A percentile compares a stretch with the other conserved stretches of the same genome.
phyloP scores from a whole-genome alignment of 2,797 vertebrate genomes.

The Danio albolineatus region DNA sequence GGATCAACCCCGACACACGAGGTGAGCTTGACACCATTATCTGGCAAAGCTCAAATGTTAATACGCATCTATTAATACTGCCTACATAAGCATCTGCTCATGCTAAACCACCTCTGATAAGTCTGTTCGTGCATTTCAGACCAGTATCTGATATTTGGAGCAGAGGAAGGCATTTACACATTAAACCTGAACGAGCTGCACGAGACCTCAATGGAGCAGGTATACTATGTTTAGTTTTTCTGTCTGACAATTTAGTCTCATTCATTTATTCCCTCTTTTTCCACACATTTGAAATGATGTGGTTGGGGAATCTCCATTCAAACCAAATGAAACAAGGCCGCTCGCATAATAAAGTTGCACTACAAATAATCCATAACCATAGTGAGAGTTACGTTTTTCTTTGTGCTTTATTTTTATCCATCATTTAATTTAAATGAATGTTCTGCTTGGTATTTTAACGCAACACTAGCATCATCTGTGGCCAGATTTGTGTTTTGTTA shows the following conservation, averaged over 20 bases:
- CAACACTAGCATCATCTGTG: no score
- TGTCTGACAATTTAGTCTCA: background rate
- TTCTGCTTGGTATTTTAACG: no score
- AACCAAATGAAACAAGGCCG: no score
- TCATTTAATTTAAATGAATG: no score
- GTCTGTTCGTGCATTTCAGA: slow-evolving; percentile 79
- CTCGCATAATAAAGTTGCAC: no score
- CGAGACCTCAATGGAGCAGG: slow-evolving; percentile 99
- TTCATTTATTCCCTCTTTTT: background rate
- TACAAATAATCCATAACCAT: no score
- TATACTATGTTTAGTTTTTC: slow-evolving; percentile 58
- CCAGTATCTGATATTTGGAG: slow-evolving; percentile 98
- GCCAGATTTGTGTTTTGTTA: no score
- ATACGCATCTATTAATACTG: background rate
- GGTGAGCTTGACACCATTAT: slow-evolving; percentile 74
- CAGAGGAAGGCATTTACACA: slow-evolving; percentile 98
- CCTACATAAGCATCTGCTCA: background rate
- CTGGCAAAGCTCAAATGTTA: background rate
- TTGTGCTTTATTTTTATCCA: no score
- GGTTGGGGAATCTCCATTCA: no score
- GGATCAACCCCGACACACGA: slow-evolving; percentile 98
- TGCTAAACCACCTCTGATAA: background rate
- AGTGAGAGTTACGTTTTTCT: no score
- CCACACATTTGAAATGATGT: no score
- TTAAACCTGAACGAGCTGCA: slow-evolving; percentile 98